phyloP scores from a whole-genome alignment of 2,113 vertebrate genomes.

The Onychostoma macrolepis region DNA sequence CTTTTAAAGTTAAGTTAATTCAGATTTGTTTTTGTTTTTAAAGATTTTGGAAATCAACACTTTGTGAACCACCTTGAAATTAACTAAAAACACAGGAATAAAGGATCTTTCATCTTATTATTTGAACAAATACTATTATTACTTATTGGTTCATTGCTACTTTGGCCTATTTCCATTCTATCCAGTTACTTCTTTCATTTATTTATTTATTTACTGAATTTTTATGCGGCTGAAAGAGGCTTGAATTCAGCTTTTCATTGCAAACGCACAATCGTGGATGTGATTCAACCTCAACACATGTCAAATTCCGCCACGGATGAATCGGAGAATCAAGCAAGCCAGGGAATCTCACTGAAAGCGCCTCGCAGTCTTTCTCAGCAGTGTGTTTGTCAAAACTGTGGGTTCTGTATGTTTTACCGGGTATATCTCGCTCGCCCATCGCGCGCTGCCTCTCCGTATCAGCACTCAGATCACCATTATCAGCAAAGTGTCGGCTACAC shows the following conservation, averaged over 20 bases:
- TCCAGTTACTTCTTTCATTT: neutral
- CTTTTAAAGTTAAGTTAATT: neutral
- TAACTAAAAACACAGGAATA: neutral
- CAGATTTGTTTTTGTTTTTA: neutral
- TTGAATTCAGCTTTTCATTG: slow-evolving; percentile 7
- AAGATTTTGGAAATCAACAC: neutral
- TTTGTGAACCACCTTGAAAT: neutral
- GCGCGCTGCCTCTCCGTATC: slow-evolving; percentile 54
- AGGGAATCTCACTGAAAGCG: slow-evolving; percentile 29
- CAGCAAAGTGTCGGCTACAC: slow-evolving; percentile 53
- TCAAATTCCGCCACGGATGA: slow-evolving; percentile 41
- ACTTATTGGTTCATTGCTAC: neutral
- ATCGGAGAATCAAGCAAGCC: slow-evolving; percentile 10
- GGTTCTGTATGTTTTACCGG: slow-evolving; percentile 54
- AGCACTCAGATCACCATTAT: slow-evolving; percentile 56
- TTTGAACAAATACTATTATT: neutral
- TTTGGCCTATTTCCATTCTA: neutral
- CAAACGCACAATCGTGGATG: neutral
- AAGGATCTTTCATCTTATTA: neutral
- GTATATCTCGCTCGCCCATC: slow-evolving; percentile 48
- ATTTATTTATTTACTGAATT: neutral
- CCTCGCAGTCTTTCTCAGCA: slow-evolving; percentile 48
- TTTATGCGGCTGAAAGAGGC: neutral
- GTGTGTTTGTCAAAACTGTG: slow-evolving; percentile 51
- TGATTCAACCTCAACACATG: slow-evolving; percentile 21